Evolutionary conservation across 2,113 vertebrate species (phyloP), one percentile per base, ranked within the genome.

Genomic region (Phrynocephalus versicolor): DNA sequence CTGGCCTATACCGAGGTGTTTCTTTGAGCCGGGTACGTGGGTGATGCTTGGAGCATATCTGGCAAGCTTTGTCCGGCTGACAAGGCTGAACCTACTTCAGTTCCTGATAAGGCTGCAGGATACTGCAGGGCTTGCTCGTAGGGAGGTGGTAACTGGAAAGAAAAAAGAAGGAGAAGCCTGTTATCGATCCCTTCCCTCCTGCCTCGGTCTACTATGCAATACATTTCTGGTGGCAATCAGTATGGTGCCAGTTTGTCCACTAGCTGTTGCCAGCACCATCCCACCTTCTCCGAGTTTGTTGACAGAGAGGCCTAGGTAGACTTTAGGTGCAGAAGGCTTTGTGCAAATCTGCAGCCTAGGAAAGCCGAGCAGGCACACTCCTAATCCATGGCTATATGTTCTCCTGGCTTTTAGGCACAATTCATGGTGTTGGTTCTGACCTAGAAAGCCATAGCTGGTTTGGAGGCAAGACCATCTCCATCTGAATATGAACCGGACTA

Each of bases 61-160:
- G 88, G 57, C 80, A 76, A 39, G 0, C 84, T 84, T 3, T 39
- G 7, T 60, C 89, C 92, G 67, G 88, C 85, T 41, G 87, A 76
- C 37, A 91, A 81, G 57, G 85, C 94, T 0, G 90, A 88, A 71
- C 64, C 70, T n/a, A 86, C 51, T 35, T 19, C 81, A 21, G 74
- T 76, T 89, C 88, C 93, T 91, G 92, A 87, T 81, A 90, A 81
- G 80, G 92, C 88, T 60, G 88, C 39, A 65, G 95, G 92, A 72
- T 93, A 94, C 65, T 76, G 74, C 83, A 95, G 71, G 64, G 94
- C 94, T 10, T 96, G 96, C n/a, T 96, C 94, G 0, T 96, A 96
- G 5, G 95, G 92, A 78, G 96, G 96, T 7, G 96, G 96, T 88
- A 93, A 90, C 96, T 96, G 27, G 65, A 84, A 51, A 51, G 18